phyloP scores from a whole-genome alignment of 2,113 vertebrate species.

The Pampusana beccarii region DNA sequence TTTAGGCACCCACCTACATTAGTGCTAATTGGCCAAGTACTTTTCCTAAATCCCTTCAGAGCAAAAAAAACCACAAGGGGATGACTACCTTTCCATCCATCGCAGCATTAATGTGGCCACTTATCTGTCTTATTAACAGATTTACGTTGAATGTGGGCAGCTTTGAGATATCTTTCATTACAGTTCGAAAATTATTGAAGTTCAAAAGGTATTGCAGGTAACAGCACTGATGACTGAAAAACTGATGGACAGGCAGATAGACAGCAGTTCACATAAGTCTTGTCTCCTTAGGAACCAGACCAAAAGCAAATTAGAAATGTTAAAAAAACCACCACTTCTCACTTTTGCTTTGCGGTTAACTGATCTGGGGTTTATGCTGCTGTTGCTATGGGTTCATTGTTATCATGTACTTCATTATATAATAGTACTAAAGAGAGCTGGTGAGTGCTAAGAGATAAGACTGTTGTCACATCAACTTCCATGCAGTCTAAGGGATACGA shows the following conservation, averaged over 20 bases:
- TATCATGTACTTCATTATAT: neutral
- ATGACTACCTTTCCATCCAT: neutral
- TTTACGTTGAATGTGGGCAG: neutral
- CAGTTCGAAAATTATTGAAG: neutral
- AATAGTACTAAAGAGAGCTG: neutral
- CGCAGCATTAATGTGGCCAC: neutral
- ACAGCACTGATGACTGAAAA: neutral
- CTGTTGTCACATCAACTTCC: conserved; percentile 26
- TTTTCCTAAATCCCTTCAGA: neutral
- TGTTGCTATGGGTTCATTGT: neutral
- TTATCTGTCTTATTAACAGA: neutral
- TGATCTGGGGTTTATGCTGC: neutral
- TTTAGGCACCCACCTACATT: neutral
- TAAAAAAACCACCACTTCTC: neutral
- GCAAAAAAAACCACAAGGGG: neutral
- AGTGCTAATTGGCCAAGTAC: neutral
- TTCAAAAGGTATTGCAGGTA: neutral
- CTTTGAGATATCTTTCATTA: neutral
- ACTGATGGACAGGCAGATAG: neutral
- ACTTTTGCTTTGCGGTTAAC: neutral
- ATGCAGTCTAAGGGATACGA: neutral
- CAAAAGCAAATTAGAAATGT: neutral
- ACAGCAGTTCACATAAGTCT: neutral
- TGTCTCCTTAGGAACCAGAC: conserved; percentile 14
- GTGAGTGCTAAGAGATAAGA: neutral